phyloP scores from a whole-genome alignment of 2,888 invertebrate genomes.

The Troides aeacus region DNA sequence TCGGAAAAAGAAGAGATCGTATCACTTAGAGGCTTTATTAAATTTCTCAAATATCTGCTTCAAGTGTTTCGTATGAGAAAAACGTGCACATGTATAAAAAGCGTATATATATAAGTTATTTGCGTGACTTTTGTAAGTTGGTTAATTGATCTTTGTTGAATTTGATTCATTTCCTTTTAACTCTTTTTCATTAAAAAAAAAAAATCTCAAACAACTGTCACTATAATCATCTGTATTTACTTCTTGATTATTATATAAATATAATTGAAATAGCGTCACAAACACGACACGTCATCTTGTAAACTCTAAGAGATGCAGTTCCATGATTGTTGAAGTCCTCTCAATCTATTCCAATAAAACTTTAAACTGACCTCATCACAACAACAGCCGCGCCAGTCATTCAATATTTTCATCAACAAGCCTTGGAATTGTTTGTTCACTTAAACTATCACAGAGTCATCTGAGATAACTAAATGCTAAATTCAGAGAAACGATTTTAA shows the following conservation, averaged over 20 bases:
- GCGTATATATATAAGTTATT: neutral
- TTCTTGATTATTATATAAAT: neutral
- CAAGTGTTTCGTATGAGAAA: conserved; percentile 2
- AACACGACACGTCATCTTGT: neutral
- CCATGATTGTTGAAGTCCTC: neutral
- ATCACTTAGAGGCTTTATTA: conserved; percentile 5
- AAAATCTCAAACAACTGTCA: too few relatives aligned
- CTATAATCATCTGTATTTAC: too few relatives aligned
- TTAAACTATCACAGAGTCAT: conserved; percentile 12
- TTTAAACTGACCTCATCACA: conserved; percentile 9
- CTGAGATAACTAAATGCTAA: conserved; percentile 6
- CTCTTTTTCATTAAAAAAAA: too few relatives aligned
- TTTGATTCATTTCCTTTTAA: too few relatives aligned
- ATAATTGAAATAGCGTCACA: neutral
- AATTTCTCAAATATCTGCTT: neutral
- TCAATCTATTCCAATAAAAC: conserved; percentile 18
- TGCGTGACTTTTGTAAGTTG: neutral
- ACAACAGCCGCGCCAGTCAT: neutral
- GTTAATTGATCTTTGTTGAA: neutral
- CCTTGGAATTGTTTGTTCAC: conserved; percentile 22
- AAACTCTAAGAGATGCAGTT: neutral
- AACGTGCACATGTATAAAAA: neutral
- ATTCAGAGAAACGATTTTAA: conserved; percentile 5
- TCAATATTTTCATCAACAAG: conserved; percentile 18
- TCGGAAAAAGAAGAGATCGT: conserved; percentile 3